Percentiles rank a stretch among this genome's conserved stretches.
These are phyloP conservation scores for Eurosta solidaginis DNA, from an alignment of 1,140 invertebrate genomes.

Conservation along the genomic window DNA sequence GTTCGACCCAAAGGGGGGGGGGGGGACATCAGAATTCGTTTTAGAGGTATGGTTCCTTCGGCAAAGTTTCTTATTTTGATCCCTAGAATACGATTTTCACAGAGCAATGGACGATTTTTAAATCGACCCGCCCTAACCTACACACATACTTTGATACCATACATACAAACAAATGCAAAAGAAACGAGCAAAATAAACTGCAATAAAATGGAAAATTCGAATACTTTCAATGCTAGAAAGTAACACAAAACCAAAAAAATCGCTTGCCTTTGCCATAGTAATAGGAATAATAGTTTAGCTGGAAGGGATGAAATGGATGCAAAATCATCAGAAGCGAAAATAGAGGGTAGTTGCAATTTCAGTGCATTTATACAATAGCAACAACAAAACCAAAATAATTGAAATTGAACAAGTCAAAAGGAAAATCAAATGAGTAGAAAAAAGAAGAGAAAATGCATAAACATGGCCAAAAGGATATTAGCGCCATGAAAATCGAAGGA, in stretches of 20 bases:
- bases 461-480: neutral
- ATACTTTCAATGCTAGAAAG: neutral
- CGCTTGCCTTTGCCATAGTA: neutral
- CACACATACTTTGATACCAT: neutral
- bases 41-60: too few species aligned
- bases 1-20: too few species aligned
- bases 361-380: neutral
- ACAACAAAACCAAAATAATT: neutral
- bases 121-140: neutral
- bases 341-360: conserved; percentile 1
- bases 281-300: neutral
- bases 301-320: neutral
- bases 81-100: too few species aligned
- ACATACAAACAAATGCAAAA: neutral
- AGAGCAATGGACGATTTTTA: too few species aligned
- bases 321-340: neutral
- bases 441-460: neutral
- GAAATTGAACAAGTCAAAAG: neutral
- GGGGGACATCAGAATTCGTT: too few species aligned
- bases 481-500: neutral
- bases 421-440: neutral
- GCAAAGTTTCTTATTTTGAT: too few species aligned
- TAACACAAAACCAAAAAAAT: neutral
- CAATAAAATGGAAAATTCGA: neutral
- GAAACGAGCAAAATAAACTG: neutral